Percentiles rank a stretch among this genome's conserved stretches.
These are phyloP conservation scores for Ochropleura plecta DNA, from an alignment of 2,888 invertebrate genomes.

Conservation along the genomic window DNA sequence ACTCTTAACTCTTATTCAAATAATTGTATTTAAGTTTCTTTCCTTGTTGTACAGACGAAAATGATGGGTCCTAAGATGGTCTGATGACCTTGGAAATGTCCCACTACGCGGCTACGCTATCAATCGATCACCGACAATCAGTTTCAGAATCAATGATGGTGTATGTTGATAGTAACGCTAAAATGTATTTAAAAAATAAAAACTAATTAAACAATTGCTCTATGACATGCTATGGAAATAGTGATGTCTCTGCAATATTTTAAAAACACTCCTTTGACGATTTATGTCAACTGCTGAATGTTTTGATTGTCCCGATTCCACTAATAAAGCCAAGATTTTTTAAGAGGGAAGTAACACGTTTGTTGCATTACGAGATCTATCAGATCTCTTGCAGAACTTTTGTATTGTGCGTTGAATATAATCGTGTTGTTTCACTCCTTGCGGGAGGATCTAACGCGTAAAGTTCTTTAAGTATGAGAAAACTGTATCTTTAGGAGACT, in stretches of 20 bases:
- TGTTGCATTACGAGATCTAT: no score
- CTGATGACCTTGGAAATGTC: not conserved
- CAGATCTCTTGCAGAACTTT: no score
- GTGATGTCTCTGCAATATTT: constrained; percentile 29
- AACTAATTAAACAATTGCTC: constrained; percentile 29
- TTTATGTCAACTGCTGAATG: not conserved
- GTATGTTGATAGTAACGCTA: not conserved
- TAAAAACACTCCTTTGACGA: not conserved
- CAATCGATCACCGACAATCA: not conserved
- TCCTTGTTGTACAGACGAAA: not conserved
- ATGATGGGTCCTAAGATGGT: not conserved
- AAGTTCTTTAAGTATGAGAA: no score
- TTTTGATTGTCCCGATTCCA: not conserved
- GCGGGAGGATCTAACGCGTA: no score
- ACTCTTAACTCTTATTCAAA: no score
- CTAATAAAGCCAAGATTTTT: no score
- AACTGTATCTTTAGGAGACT: no score
- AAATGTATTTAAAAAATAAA: constrained; percentile 23
- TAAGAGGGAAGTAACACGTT: no score
- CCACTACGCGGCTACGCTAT: not conserved
- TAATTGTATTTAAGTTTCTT: not conserved
- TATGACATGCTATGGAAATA: constrained; percentile 55
- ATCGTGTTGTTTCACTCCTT: no score
- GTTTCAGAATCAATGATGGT: constrained; percentile 12
- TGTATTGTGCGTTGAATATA: no score